phyloP scores from a whole-genome alignment of 2,113 vertebrate genomes.

The Trochalopteron elliotii region DNA sequence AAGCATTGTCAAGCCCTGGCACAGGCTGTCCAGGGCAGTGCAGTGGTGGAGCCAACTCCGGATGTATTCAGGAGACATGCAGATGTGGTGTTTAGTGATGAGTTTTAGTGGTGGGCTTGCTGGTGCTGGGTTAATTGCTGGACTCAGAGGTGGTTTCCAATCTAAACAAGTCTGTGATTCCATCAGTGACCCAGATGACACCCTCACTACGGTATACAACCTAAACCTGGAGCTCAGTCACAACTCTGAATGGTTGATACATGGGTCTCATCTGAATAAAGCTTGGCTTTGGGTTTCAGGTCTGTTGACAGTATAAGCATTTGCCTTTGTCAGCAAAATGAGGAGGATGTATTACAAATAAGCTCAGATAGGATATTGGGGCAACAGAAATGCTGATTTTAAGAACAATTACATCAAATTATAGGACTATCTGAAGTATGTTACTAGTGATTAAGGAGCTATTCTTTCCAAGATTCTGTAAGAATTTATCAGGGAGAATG shows the following conservation, averaged over 20 bases:
- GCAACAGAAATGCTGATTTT: neutral
- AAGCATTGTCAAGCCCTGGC: neutral
- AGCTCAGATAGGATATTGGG: neutral
- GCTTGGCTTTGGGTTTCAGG: neutral
- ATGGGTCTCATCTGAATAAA: neutral
- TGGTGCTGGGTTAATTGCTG: too few relatives aligned
- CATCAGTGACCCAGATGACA: neutral
- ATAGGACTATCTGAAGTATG: neutral
- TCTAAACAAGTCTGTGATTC: neutral
- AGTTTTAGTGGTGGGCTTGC: neutral
- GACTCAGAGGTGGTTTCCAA: neutral
- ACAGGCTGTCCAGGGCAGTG: neutral
- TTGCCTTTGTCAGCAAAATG: neutral
- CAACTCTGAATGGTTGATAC: neutral
- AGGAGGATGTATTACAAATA: neutral
- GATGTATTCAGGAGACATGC: neutral
- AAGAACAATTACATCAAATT: neutral
- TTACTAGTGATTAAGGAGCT: neutral
- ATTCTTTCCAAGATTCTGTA: constrained; percentile 6
- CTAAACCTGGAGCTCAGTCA: neutral
- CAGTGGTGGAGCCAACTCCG: neutral
- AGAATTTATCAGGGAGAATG: constrained; percentile 14
- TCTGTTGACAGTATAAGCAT: neutral
- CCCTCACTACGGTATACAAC: neutral
- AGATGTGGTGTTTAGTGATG: accelerated